A percentile compares a stretch with the other conserved stretches of the same genome.
Evolutionary conservation across 2,888 invertebrate species (phyloP).

Genomic region (Ceramica pisi): DNA sequence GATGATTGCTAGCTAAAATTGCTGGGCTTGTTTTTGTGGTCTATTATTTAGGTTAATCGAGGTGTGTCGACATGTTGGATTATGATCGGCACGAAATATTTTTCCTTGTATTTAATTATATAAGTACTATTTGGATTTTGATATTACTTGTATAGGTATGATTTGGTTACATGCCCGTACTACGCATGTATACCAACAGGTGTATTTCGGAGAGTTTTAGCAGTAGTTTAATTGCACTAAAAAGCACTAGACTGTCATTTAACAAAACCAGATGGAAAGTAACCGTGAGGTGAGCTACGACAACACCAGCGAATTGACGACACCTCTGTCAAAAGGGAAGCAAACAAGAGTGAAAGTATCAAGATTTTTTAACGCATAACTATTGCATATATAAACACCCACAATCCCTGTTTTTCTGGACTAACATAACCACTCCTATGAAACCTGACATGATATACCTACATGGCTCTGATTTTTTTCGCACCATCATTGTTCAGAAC

Average conservation of each 20-base stretch:
- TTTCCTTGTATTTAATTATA: not conserved
- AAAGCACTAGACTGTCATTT: too few relatives aligned
- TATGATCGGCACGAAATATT: not conserved
- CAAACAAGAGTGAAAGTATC: not conserved
- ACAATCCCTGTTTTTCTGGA: not conserved
- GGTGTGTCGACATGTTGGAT: not conserved
- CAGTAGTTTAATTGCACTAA: not conserved
- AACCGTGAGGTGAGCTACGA: too few relatives aligned
- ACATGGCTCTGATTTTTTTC: not conserved
- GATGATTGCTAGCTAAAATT: slow-evolving; percentile 41
- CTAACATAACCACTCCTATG: not conserved
- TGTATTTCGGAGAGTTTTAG: not conserved
- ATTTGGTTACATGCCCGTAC: not conserved
- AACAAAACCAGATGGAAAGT: too few relatives aligned
- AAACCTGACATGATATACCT: not conserved
- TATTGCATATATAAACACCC: not conserved
- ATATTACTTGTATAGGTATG: not conserved
- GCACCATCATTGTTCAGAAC: not conserved
- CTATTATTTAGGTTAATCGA: slow-evolving; percentile 17
- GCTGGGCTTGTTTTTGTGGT: slow-evolving; percentile 11
- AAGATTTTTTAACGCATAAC: not conserved
- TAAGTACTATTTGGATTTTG: not conserved
- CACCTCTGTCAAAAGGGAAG: not conserved
- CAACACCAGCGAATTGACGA: not conserved
- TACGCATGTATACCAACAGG: not conserved